A percentile compares a stretch with the other conserved stretches of the same genome.
Evolutionary conservation across 2,888 invertebrate genomes (phyloP).

Genomic region (Ethmia dodecea): DNA sequence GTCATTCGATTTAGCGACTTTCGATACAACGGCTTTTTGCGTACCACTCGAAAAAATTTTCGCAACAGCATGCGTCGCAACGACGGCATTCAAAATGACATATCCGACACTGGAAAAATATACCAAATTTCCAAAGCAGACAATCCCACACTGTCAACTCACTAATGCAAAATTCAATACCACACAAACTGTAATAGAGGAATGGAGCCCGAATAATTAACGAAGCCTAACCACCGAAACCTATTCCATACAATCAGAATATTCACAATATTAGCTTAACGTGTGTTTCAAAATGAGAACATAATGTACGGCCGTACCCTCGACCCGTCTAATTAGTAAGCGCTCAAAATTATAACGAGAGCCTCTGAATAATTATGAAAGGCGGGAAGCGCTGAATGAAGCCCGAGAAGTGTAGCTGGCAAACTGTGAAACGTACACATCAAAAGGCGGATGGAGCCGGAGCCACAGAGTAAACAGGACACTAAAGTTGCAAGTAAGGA

Average conservation of each 20-base stretch:
- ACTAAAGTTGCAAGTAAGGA: neutral
- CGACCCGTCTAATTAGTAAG: slow-evolving; percentile 28
- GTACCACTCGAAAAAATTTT: neutral
- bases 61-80: neutral
- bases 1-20: too few species aligned
- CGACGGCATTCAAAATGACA: too few species aligned
- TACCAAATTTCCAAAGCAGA: neutral
- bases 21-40: too few species aligned
- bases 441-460: slow-evolving; percentile 28
- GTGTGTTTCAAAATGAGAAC: slow-evolving; percentile 21
- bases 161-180: neutral
- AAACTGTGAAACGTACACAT: slow-evolving; percentile 28
- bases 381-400: slow-evolving; percentile 21
- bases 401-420: slow-evolving; percentile 27
- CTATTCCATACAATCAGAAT: slow-evolving; percentile 10
- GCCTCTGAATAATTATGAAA: slow-evolving; percentile 48
- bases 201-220: slow-evolving; percentile 8
- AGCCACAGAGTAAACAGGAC: neutral
- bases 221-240: slow-evolving; percentile 3
- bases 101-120: too few species aligned
- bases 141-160: neutral
- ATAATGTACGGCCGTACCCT: slow-evolving; percentile 20
- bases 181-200: slow-evolving; percentile 1
- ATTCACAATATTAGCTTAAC: slow-evolving; percentile 16
- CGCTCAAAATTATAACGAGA: slow-evolving; percentile 37